Evolutionary conservation across 64 coral and sea anemone genomes (phyloP), one percentile per base, ranked within the genome.

Genomic region (Orbicella faveolata): DNA sequence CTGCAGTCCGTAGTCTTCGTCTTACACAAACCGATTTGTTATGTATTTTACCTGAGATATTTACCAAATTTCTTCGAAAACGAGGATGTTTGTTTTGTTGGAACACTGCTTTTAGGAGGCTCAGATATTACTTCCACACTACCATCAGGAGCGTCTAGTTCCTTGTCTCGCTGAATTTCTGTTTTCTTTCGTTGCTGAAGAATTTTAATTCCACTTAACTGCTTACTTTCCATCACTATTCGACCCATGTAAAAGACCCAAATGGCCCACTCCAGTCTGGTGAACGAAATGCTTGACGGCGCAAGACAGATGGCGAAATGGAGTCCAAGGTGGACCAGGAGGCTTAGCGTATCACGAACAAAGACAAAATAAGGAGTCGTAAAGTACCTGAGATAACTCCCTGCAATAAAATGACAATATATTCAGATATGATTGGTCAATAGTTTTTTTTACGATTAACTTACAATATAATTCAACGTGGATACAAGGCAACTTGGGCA

Each of bases 341-440:
- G 87, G 83, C 90, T 92, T 11, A 87, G 44, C 3, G 74, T 79
- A 63, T 92, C 90, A 36, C 84, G 83, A 17, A 79, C 61, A 53
- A 92, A 92, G 75, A 92, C 73, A 83, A 92, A 92, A 59, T 92
- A 87, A 17, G 90, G 90, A 68, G 75, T 87, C 7, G 63, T 52
- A 44, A 92, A 65, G 74, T 87, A 92, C 4, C 39, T 39, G 6
- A 87, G 54, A 52, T 92, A 92, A 7, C 19, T 68, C 4, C 75
- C 90, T 92, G 44, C 20, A 35, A 83, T 18, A 11, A 25, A 81
- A 66, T 14, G 20, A n/a, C 17, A 79, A 69, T 23, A 48, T 48
- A 6, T 48, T 48, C 44, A 48, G 44, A 6, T 48, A 48, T 6
- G 44, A 48, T 48, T 48, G 44, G 44, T 48, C 44, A 3, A 48